A percentile compares a stretch with the other conserved stretches of the same genome.
Conservation (phyloP, 2,888 invertebrate species). For the Autographa pulchrina region DNA sequence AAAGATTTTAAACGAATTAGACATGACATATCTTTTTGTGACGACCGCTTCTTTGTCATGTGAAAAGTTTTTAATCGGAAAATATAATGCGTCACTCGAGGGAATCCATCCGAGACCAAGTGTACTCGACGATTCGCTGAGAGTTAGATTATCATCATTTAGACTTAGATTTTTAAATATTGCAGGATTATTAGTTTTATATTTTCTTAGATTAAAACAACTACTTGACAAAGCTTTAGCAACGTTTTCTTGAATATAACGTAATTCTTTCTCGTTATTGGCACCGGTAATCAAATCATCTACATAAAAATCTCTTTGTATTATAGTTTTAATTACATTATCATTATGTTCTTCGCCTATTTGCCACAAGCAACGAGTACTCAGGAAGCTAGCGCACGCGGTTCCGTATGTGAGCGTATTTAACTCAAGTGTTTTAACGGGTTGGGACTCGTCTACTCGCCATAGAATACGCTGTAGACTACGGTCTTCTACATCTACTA, state of each 20-base stretch:
- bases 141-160: too few species aligned
- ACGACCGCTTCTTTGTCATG: slow-evolving; percentile 39
- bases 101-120: too few species aligned
- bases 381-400: slow-evolving; percentile 15
- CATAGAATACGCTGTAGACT: slow-evolving; percentile 15
- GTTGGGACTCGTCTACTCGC: slow-evolving; percentile 8
- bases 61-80: too few species aligned
- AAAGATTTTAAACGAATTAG: background rate
- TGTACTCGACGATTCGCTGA: too few species aligned
- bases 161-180: too few species aligned
- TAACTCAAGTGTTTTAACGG: background rate
- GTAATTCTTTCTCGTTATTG: too few species aligned
- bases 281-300: too few species aligned
- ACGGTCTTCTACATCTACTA: slow-evolving; percentile 9
- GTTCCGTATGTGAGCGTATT: slow-evolving; percentile 22
- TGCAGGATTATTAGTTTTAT: too few species aligned
- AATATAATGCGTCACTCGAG: too few species aligned
- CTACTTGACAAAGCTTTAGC: too few species aligned
- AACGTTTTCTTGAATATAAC: too few species aligned
- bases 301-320: slow-evolving; percentile 56
- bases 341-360: slow-evolving; percentile 53
- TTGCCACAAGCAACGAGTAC: slow-evolving; percentile 50
- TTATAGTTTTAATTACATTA: slow-evolving; percentile 45
- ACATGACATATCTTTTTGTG: background rate
- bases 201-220: too few species aligned